Evolutionary conservation across 2,888 invertebrate genomes (phyloP), one percentile per base, ranked within the genome.

Genomic region (Rotaria magnacalcarata): DNA sequence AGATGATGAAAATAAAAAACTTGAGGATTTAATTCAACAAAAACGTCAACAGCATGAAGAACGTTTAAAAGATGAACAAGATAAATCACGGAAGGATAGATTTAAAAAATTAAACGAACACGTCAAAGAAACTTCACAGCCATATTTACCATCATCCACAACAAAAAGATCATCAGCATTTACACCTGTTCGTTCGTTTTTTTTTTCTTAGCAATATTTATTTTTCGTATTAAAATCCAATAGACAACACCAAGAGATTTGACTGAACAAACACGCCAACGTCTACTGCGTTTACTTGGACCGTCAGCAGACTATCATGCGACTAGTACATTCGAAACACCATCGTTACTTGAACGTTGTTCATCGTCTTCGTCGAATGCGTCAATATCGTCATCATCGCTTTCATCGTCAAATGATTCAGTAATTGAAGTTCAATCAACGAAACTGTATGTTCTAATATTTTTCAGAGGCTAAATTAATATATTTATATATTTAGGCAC

Each of bases 1-100:
- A n/a, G 60, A 60, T 60, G 60, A 60, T 27, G 60, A 60, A n/a
- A 60, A 60, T 2, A 60, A n/a, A 27, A 60, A 60, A 60, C 60
- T 75, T 43, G 41, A 75, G 43, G 75, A 75, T 43, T 75, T 41
- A 41, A 21, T 75, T 43, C 75, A 75, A 75, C 75, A 75, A 75
- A 75, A 75, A 75, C 75, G 75, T 43, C 75, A 75, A 75, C 50
- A 50, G 14, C 75, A 75, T 43, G 75, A 75, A 16, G 75, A 75
- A 75, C 75, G 75, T 75, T 47, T 21, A 0, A 75, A 75, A 75
- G 75, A 75, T 75, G 75, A 75, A 43, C 75, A 75, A 43, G 75
- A 75, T 41, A 11, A n/a, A 43, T 19, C 5, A 21, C 19, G 43
- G 43, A 75, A 41, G 10, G 75, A 75, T 43, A 75, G 43, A 75